These are phyloP conservation scores for Penaeus japonicus DNA, from an alignment of 1,140 invertebrate species.

Conservation along the genomic window DNA sequence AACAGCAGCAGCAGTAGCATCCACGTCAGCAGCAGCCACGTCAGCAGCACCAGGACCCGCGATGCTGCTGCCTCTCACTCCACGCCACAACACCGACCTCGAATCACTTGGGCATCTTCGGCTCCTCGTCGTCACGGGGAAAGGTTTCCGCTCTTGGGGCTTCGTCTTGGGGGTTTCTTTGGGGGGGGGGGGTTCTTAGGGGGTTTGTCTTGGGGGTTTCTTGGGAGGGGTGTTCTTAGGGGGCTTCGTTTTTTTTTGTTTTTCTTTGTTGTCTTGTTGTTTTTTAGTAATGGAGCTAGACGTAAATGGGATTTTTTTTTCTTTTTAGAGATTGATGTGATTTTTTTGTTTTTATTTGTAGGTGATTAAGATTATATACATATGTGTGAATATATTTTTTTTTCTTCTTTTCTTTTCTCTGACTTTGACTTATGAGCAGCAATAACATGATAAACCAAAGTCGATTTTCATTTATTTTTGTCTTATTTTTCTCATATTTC, in stretches of 20 bases:
- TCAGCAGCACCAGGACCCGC: not conserved
- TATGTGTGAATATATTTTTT: no score
- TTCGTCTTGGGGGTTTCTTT: not conserved
- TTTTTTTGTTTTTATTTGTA: no score
- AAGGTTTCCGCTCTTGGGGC: not conserved
- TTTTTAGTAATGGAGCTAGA: not conserved
- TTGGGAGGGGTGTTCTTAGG: not conserved
- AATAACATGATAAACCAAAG: no score
- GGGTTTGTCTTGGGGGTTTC: not conserved
- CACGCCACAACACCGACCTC: not conserved
- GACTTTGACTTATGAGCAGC: no score
- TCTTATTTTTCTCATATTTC: no score
- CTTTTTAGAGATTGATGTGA: no score
- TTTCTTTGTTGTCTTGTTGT: not conserved
- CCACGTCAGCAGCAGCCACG: not conserved
- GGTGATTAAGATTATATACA: no score
- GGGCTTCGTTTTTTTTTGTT: not conserved
- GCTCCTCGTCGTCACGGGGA: slow-evolving; percentile 32
- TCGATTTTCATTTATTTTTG: no score
- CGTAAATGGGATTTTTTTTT: not conserved
- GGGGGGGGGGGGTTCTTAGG: no score
- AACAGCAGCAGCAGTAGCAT: no score
- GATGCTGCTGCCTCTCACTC: not conserved
- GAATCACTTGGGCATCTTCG: slow-evolving; percentile 39
- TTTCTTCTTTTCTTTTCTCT: no score